These are phyloP conservation scores for Phalloptychus januarius DNA, from an alignment of 2,797 vertebrate species.

Conservation along the genomic window DNA sequence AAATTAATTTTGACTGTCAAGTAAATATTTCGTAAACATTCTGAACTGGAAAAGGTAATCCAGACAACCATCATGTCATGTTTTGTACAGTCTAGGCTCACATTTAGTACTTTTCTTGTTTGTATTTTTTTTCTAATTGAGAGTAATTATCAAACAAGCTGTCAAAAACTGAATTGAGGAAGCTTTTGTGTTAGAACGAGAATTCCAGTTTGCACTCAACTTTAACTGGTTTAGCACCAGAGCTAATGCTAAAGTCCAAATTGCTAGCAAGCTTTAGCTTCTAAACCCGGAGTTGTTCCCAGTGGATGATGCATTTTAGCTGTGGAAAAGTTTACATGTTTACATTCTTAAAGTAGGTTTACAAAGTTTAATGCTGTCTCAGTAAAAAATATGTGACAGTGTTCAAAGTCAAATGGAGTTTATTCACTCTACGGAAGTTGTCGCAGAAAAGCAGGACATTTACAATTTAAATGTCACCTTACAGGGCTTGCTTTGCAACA, in stretches of 20 bases:
- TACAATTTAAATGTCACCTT: not conserved
- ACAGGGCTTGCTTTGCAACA: too few relatives aligned
- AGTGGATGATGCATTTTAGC: not conserved
- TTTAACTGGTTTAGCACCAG: not conserved
- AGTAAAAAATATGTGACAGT: not conserved
- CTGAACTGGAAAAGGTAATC: not conserved
- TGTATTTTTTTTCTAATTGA: not conserved
- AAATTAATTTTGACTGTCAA: not conserved
- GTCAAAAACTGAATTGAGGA: not conserved
- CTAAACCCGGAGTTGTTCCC: not conserved
- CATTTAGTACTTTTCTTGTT: too few relatives aligned
- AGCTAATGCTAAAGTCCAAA: not conserved
- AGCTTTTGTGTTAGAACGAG: not conserved
- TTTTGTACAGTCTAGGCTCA: not conserved
- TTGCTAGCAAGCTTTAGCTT: not conserved
- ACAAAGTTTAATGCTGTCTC: not conserved
- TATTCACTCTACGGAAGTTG: not conserved
- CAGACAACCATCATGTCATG: not conserved
- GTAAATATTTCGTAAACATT: not conserved
- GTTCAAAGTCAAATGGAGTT: not conserved
- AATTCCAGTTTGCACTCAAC: not conserved
- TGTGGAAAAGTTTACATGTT: not conserved
- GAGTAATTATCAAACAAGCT: not conserved
- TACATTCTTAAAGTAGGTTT: not conserved
- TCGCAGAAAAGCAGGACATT: not conserved